Evolutionary conservation across 1,140 invertebrate genomes (phyloP), one percentile per base, ranked within the genome.

Genomic region (Diorhabda elongata): DNA sequence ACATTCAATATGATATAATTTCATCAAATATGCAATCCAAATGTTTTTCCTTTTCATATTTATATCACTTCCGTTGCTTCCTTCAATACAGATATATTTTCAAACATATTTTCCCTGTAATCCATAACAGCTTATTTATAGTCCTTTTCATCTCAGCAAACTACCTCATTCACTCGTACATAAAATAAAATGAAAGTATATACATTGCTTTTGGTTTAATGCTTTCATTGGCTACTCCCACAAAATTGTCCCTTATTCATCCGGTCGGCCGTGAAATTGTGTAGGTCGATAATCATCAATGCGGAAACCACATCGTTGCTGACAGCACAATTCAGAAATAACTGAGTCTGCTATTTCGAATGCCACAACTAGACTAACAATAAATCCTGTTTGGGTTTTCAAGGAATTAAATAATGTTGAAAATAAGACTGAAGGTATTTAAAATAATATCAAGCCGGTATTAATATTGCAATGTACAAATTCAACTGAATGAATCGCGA

Each of bases 191-290:
- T 8, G 47, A 52, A 52, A 52, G 26, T 26, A 26, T 52, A n/a
- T 52, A 52, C 47, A n/a, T 52, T 52, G 47, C 47, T 52, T 26
- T 52, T n/a, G 47, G 47, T 52, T 52, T 52, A n/a, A 52, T 52
- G n/a, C 47, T n/a, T n/a, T n/a, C 47, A 52, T 52, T 52, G 47
- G 6, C 47, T n/a, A 52, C 6, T n/a, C 47, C 47, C 47, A n/a
- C 47, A 52, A n/a, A 52, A 52, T 52, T 52, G 47, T 52, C 47
- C 47, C 47, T 52, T 52, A 52, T 52, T 52, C 6, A 52, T 52
- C n/a, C 47, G 47, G 47, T n/a, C 6, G 47, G 47, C 47, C 47
- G 47, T 52, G 47, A 52, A 52, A 52, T 52, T 3, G 47, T 52
- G n/a, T 52, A 8, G 47, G 47, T 52, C 47, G 47, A 52, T 52